Conservation (phyloP, 2,888 invertebrate species). For the Chloroclysta siterata region DNA sequence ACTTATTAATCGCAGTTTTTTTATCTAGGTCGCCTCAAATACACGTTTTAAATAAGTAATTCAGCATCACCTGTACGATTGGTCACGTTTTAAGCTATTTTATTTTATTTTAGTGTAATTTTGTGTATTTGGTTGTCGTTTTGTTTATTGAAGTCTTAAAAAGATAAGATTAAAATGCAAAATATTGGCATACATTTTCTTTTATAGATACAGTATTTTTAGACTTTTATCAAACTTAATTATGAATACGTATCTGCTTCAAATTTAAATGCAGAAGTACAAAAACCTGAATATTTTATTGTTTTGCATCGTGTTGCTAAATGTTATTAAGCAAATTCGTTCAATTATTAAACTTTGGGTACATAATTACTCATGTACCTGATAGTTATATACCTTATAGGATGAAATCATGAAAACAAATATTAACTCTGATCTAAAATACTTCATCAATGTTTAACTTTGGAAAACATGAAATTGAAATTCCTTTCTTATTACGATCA, state of each 20-base stretch:
- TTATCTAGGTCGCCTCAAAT: slow-evolving; percentile 30
- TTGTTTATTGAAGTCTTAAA: background rate
- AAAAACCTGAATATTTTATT: background rate
- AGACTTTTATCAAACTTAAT: background rate
- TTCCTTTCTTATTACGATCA: no score
- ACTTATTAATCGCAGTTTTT: slow-evolving; percentile 34
- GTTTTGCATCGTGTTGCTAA: background rate
- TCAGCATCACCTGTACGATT: slow-evolving; percentile 12
- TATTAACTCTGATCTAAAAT: no score
- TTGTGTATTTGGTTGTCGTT: background rate
- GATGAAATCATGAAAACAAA: no score
- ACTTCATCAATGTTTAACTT: no score
- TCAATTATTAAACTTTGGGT: no score
- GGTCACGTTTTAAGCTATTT: slow-evolving; percentile 14
- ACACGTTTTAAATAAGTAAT: background rate
- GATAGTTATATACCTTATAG: no score
- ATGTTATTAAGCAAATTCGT: no score
- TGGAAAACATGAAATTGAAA: no score
- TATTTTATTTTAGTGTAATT: background rate
- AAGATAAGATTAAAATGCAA: background rate
- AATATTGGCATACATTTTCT: background rate
- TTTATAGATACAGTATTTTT: background rate
- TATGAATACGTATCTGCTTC: background rate
- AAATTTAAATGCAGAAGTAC: background rate
- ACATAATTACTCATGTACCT: no score